Evolutionary conservation across 1,140 invertebrate species (phyloP).

Genomic region (Brachionus calyciflorus): DNA sequence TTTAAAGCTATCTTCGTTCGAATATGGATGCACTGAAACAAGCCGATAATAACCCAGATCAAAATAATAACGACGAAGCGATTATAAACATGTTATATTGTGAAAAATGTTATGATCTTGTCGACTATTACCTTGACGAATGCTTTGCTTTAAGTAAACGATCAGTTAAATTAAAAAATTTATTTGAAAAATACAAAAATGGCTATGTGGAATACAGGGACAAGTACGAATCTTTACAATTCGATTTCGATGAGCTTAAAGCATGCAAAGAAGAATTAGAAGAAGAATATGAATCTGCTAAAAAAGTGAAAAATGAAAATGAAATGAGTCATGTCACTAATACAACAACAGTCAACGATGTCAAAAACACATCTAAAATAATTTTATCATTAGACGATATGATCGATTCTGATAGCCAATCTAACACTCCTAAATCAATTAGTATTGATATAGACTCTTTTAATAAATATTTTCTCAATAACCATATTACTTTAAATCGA

Average conservation of each 20-base stretch:
- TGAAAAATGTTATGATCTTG: slow-evolving; percentile 23
- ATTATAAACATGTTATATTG: neutral
- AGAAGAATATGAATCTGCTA: neutral
- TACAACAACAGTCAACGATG: neutral
- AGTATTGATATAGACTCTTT: neutral
- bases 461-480: slow-evolving; percentile 30
- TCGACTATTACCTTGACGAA: slow-evolving; percentile 19
- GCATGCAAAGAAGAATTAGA: neutral
- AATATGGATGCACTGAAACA: no score
- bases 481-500: slow-evolving; percentile 14
- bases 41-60: no score
- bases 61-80: neutral
- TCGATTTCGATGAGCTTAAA: slow-evolving; percentile 14
- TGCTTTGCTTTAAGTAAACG: neutral
- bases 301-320: neutral
- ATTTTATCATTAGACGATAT: neutral
- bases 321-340: neutral
- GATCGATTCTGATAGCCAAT: neutral
- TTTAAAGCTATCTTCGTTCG: no score
- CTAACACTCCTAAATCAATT: neutral
- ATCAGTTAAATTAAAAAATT: neutral
- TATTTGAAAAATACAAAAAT: neutral
- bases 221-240: neutral
- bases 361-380: slow-evolving; percentile 24
- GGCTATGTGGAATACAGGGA: neutral